Percentiles rank a stretch among this genome's conserved stretches.
Conservation (phyloP, 2,797 vertebrate species). For the Salarias fasciatus region DNA sequence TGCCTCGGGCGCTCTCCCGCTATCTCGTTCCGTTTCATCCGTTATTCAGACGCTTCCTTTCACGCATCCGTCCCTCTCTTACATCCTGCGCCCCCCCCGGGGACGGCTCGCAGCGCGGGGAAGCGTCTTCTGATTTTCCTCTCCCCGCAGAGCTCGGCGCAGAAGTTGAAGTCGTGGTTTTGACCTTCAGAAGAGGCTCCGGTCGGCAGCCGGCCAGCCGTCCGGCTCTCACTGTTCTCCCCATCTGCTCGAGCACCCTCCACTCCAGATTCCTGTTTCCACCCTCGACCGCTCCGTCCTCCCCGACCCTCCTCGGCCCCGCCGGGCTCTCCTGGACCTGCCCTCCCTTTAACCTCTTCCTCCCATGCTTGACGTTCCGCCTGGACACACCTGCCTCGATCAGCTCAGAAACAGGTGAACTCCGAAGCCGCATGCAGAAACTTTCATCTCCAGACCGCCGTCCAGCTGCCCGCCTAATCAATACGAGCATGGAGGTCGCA, state of each 20-base stretch:
- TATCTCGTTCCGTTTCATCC: slow-evolving; percentile 36
- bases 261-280: slow-evolving; percentile 37
- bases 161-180: too few species aligned
- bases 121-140: slow-evolving; percentile 23
- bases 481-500: background rate
- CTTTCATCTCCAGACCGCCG: background rate
- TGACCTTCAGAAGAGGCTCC: too few species aligned
- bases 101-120: slow-evolving; percentile 14
- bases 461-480: background rate
- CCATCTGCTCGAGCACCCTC: slow-evolving; percentile 17
- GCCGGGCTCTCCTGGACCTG: slow-evolving; percentile 14
- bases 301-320: slow-evolving; percentile 18
- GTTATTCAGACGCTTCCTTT: slow-evolving; percentile 56
- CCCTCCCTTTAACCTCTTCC: slow-evolving; percentile 22
- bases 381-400: background rate
- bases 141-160: slow-evolving; percentile 21
- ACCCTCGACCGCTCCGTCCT: slow-evolving; percentile 28
- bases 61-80: slow-evolving; percentile 26
- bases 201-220: background rate
- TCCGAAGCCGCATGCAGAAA: too few species aligned
- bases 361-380: too few species aligned
- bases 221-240: background rate
- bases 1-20: slow-evolving; percentile 18
- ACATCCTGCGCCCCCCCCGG: slow-evolving; percentile 29
- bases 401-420: too few species aligned